These are phyloP conservation scores for Drosophila falleni DNA, from an alignment of 2,888 invertebrate genomes.

Conservation along the genomic window DNA sequence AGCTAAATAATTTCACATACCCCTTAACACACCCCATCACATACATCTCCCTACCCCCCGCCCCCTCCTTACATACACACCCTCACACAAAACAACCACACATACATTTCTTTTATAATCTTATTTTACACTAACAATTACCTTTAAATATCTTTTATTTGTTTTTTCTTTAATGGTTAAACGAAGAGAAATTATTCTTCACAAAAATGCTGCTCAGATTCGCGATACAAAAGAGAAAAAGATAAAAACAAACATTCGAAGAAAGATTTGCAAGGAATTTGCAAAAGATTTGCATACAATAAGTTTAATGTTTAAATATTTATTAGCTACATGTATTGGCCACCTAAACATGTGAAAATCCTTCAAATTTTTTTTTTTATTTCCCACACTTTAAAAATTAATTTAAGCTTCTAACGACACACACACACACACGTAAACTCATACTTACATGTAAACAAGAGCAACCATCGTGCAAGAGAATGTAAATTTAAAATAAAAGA, in stretches of 20 bases:
- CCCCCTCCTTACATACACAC: neutral
- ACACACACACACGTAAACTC: constrained; percentile 25
- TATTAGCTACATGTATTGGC: constrained; percentile 57
- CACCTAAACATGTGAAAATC: constrained; percentile 25
- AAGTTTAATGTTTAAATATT: constrained; percentile 40
- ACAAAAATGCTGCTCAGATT: constrained; percentile 12
- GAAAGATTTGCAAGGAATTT: constrained; percentile 18
- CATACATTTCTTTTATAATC: constrained; percentile 53
- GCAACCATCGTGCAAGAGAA: constrained; percentile 42
- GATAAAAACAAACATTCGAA: constrained; percentile 41
- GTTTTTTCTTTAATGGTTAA: constrained; percentile 30
- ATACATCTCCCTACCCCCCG: constrained; percentile 5
- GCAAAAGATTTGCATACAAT: constrained; percentile 16
- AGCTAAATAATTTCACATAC: neutral
- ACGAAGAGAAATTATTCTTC: constrained; percentile 20
- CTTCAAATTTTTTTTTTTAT: constrained; percentile 28
- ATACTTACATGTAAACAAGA: constrained; percentile 28
- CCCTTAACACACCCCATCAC: neutral
- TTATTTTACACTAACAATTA: constrained; percentile 50
- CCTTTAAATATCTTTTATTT: constrained; percentile 34
- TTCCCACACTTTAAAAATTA: constrained; percentile 18
- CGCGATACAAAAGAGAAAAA: constrained; percentile 1
- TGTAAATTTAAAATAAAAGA: constrained; percentile 69
- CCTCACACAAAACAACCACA: constrained; percentile 22
- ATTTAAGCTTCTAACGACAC: constrained; percentile 25